Percentiles rank a stretch among this genome's conserved stretches.
Conservation (phyloP, 2,797 vertebrate genomes). For the Anguilla obscura region DNA sequence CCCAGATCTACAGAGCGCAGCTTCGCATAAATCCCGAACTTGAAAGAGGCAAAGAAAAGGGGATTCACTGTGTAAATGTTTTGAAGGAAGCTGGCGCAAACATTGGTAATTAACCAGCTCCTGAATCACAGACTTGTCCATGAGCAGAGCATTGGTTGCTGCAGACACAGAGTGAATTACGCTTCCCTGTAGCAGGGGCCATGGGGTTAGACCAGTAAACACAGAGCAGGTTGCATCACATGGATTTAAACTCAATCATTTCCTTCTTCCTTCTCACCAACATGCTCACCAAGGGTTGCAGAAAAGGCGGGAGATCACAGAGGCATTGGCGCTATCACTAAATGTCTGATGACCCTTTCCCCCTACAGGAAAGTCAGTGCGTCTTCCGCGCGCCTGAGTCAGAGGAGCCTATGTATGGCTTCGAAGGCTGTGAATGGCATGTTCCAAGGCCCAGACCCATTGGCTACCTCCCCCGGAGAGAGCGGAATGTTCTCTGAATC, state of each 20-base stretch:
- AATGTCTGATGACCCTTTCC: no score
- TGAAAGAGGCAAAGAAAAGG: not conserved
- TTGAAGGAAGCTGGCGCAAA: not conserved
- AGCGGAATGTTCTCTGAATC: conserved; percentile 14
- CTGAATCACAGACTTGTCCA: not conserved
- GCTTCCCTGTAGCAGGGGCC: no score
- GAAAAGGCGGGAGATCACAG: not conserved
- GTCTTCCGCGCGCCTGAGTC: not conserved
- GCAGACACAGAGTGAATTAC: not conserved
- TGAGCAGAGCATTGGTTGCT: no score
- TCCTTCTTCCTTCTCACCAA: not conserved
- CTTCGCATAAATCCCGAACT: not conserved
- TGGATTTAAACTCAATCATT: not conserved
- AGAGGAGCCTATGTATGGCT: conserved; percentile 31
- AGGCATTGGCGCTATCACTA: not conserved
- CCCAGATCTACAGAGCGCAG: not conserved
- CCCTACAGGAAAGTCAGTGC: not conserved
- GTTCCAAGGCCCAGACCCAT: not conserved
- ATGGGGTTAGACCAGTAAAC: no score
- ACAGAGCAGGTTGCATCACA: not conserved
- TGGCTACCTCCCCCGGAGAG: conserved; percentile 15
- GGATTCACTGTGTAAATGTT: not conserved
- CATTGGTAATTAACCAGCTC: not conserved
- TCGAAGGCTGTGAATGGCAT: conserved; percentile 29
- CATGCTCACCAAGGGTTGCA: not conserved